Evolutionary conservation across 2,888 invertebrate genomes (phyloP).

Genomic region (Lysandra coridon): DNA sequence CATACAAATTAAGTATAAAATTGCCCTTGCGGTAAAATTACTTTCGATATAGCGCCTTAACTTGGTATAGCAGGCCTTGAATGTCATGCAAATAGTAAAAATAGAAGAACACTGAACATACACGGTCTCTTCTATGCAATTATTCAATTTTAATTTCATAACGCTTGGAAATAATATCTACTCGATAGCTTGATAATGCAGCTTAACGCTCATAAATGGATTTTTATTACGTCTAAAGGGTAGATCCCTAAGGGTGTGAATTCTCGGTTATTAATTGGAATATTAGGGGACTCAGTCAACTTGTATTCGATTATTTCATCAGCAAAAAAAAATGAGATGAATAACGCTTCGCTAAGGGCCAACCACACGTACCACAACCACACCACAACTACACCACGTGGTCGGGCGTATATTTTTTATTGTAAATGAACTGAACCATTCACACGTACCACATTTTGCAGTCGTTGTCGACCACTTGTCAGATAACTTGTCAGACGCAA

Average conservation of each 20-base stretch:
- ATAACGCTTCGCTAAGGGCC: no score
- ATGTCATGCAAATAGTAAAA: not conserved
- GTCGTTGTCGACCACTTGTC: no score
- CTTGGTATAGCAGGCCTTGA: not conserved
- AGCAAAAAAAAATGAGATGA: no score
- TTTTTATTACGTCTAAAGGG: conserved; percentile 15
- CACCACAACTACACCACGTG: no score
- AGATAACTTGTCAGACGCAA: no score
- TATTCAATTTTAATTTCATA: not conserved
- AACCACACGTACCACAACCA: no score
- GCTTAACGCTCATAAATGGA: not conserved
- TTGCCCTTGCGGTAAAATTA: no score
- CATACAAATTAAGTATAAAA: no score
- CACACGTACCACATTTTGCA: no score
- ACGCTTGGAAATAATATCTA: not conserved
- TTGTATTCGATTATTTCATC: not conserved
- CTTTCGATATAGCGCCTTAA: not conserved
- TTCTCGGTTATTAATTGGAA: not conserved
- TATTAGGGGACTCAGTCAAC: conserved; percentile 28
- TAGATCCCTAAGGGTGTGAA: conserved; percentile 11
- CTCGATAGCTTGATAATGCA: not conserved
- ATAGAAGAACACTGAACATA: not conserved
- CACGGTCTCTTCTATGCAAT: not conserved
- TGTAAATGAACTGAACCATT: no score
- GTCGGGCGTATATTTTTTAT: no score